Percentiles rank a stretch among this genome's conserved stretches.
Evolutionary conservation across 2,797 vertebrate genomes (phyloP).

Genomic region (Muscicapa striata): DNA sequence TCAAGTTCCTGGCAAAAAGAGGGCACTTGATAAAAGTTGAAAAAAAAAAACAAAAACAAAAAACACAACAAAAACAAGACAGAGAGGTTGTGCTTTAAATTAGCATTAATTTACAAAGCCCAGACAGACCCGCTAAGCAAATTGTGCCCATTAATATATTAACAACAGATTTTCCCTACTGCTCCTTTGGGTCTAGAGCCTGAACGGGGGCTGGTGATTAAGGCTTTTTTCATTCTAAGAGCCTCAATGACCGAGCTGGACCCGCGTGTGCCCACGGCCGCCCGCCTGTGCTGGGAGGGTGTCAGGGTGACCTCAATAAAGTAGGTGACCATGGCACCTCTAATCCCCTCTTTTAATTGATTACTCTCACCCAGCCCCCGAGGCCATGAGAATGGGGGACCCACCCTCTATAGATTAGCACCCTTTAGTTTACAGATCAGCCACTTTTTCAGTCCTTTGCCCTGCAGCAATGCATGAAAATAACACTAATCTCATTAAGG

Average conservation of each 20-base stretch:
- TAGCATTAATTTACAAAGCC: slow-evolving; percentile 53
- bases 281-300: slow-evolving; percentile 15
- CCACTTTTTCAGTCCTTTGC: slow-evolving; percentile 62
- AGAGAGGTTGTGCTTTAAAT: slow-evolving; percentile 35
- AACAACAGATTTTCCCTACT: slow-evolving; percentile 28
- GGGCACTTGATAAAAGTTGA: neutral
- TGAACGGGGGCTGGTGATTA: slow-evolving; percentile 11
- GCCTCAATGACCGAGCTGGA: neutral
- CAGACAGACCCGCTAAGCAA: slow-evolving; percentile 23
- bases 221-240: neutral
- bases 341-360: slow-evolving; percentile 73
- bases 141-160: slow-evolving; percentile 41
- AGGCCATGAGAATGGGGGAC: slow-evolving; percentile 58
- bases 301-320: slow-evolving; percentile 48
- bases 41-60: no score
- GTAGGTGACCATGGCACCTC: slow-evolving; percentile 58
- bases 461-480: slow-evolving; percentile 72
- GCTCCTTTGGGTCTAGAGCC: slow-evolving; percentile 1
- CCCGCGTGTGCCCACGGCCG: neutral
- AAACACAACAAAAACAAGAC: neutral
- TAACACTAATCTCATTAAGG: slow-evolving; percentile 78
- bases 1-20: neutral
- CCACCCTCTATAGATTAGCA: slow-evolving; percentile 71
- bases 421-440: slow-evolving; percentile 74
- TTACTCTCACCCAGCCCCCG: slow-evolving; percentile 50